Evolutionary conservation across 2,113 vertebrate genomes (phyloP).

Genomic region (Clupea harengus): DNA sequence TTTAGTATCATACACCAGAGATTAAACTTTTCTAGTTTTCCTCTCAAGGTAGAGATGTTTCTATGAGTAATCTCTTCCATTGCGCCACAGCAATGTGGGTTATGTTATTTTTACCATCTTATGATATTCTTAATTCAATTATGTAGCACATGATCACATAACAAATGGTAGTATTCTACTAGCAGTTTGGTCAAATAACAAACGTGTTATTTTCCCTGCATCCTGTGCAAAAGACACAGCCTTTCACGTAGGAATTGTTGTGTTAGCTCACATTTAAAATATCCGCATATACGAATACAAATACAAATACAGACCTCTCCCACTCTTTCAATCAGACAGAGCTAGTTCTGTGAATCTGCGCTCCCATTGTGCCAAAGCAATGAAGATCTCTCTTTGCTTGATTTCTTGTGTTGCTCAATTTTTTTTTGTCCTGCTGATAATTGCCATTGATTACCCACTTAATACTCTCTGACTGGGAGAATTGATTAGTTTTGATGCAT

Average conservation of each 20-base stretch:
- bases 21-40: background rate
- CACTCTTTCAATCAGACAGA: background rate
- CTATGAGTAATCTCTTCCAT: too few relatives aligned
- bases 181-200: background rate
- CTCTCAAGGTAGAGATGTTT: too few relatives aligned
- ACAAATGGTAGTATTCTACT: background rate
- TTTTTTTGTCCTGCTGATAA: background rate
- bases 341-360: background rate
- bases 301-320: background rate
- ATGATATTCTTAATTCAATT: too few relatives aligned
- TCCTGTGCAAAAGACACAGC: background rate
- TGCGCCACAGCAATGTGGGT: too few relatives aligned
- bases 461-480: background rate
- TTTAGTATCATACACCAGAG: background rate
- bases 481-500: background rate
- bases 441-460: background rate
- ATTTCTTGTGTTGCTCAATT: background rate
- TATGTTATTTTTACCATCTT: too few relatives aligned
- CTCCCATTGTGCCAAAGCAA: background rate
- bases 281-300: background rate
- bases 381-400: background rate
- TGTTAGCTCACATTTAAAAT: too few relatives aligned
- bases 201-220: background rate
- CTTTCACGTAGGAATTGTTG: background rate
- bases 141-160: background rate